phyloP scores from a whole-genome alignment of 2,113 vertebrate genomes.

The Chlamydotis undulata region DNA sequence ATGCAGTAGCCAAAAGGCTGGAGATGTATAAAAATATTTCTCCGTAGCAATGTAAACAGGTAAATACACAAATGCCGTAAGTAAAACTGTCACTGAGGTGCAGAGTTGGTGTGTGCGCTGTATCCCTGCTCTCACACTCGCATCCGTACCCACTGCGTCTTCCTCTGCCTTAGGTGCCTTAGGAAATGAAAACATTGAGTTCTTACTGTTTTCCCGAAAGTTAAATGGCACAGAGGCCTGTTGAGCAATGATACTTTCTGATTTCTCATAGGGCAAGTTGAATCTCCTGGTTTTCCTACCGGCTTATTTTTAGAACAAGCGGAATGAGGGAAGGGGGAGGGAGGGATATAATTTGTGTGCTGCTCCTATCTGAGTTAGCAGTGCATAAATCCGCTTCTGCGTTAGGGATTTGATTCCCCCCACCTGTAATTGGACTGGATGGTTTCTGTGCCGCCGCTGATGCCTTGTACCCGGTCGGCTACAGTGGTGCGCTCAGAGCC shows the following conservation, averaged over 20 bases:
- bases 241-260: not conserved
- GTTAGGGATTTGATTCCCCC: not conserved
- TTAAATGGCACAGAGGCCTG: not conserved
- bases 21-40: rapidly evolving
- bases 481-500: not conserved
- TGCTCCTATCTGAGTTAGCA: not conserved
- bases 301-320: not conserved
- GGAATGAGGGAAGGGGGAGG: not conserved
- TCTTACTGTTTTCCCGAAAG: not conserved
- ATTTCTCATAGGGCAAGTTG: not conserved
- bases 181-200: not conserved
- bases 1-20: not conserved
- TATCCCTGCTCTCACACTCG: not conserved
- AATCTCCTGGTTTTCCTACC: not conserved
- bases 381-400: not conserved
- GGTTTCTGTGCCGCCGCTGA: not conserved
- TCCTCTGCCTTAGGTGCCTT: not conserved
- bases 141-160: not conserved
- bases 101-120: rapidly evolving
- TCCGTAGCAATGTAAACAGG: rapidly evolving
- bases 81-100: not conserved
- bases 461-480: not conserved
- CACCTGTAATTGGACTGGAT: not conserved
- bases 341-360: not conserved
- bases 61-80: rapidly evolving